Conservation (phyloP, 1,140 invertebrate genomes). For the Sycobia sp. region DNA sequence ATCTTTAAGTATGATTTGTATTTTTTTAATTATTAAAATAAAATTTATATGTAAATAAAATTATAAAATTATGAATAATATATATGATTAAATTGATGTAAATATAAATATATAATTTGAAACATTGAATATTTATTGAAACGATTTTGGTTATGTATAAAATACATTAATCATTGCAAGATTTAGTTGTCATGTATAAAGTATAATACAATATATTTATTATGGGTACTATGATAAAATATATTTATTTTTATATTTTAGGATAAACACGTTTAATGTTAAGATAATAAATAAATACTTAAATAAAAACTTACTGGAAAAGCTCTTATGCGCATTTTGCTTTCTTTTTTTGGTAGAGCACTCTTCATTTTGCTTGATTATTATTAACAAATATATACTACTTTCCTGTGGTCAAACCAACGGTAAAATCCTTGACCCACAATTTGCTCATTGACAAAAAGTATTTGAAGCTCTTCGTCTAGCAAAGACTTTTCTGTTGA, state of each 20-base stretch:
- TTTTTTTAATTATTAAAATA: conserved; percentile 1
- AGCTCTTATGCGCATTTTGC: conserved; percentile 95
- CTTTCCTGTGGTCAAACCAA: conserved; percentile 21
- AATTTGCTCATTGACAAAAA: conserved; percentile 26
- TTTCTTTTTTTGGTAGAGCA: conserved; percentile 83
- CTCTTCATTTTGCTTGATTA: conserved; percentile 70
- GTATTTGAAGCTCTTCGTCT: background rate
- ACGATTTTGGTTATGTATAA: background rate
- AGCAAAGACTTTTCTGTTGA: background rate
- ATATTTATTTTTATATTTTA: too few relatives aligned
- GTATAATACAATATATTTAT: background rate
- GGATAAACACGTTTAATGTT: background rate
- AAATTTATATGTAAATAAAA: background rate
- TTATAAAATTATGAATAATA: too few relatives aligned
- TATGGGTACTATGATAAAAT: background rate
- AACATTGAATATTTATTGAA: background rate
- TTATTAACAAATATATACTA: conserved; percentile 8
- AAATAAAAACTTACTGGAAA: conserved; percentile 82
- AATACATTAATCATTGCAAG: too few relatives aligned
- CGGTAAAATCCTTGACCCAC: conserved; percentile 10
- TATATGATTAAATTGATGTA: background rate
- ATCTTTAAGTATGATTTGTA: too few relatives aligned
- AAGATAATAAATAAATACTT: background rate
- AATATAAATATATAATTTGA: background rate
- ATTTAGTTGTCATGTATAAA: too few relatives aligned